phyloP scores from a whole-genome alignment of 2,113 vertebrate genomes.

The Struthidea cinerea region DNA sequence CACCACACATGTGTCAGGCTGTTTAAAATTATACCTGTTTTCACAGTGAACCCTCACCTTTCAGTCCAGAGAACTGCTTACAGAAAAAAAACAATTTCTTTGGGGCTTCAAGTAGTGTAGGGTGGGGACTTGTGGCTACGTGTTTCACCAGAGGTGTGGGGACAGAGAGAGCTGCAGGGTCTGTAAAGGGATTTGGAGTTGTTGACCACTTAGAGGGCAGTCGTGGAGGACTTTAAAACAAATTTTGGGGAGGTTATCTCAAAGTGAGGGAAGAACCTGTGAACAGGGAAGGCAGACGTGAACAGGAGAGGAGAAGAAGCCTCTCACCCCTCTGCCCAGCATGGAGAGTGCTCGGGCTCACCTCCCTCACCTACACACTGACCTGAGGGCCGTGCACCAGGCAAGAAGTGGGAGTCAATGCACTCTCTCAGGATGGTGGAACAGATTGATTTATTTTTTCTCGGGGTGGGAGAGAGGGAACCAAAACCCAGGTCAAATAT shows the following conservation, averaged over 20 bases:
- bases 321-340: not conserved
- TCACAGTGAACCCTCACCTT: not conserved
- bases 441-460: not conserved
- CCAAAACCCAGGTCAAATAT: not conserved
- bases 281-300: not conserved
- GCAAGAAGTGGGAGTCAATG: not conserved
- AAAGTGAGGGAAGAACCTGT: not conserved
- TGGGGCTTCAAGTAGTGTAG: not conserved
- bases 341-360: fast-evolving
- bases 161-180: not conserved
- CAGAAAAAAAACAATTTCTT: not conserved
- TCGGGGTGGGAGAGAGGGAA: fast-evolving
- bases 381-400: not conserved
- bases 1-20: not conserved
- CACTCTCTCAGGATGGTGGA: fast-evolving
- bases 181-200: not conserved
- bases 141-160: fast-evolving
- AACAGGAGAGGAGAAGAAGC: not conserved
- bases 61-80: not conserved
- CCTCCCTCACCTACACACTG: not conserved
- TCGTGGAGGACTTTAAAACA: not conserved
- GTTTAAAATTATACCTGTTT: not conserved
- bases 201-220: not conserved
- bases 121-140: fast-evolving
- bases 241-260: not conserved